Evolutionary conservation across 2,888 invertebrate species (phyloP).

Genomic region (Papilio gigon): DNA sequence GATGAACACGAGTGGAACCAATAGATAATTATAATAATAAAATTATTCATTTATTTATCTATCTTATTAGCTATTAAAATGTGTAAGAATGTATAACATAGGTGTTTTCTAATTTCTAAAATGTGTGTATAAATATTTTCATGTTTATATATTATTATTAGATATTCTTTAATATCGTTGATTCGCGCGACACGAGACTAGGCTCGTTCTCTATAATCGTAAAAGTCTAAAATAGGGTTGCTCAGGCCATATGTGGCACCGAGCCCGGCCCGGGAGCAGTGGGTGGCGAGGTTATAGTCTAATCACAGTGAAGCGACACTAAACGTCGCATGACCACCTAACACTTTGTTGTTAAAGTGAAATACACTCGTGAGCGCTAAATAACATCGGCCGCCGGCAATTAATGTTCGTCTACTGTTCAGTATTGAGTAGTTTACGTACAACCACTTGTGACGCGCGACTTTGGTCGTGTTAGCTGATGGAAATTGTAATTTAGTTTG

Average conservation of each 20-base stretch:
- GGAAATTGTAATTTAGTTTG: not conserved
- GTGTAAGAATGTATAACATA: no score
- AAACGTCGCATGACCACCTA: slow-evolving; percentile 1
- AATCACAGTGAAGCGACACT: slow-evolving; percentile 3
- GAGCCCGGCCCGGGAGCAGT: not conserved
- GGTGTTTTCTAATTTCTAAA: no score
- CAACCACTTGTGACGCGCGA: not conserved
- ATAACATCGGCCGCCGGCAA: not conserved
- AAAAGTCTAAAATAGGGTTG: slow-evolving; percentile 8
- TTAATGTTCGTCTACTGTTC: slow-evolving; percentile 11
- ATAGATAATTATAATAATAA: not conserved
- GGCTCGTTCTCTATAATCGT: slow-evolving; percentile 8
- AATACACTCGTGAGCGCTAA: slow-evolving; percentile 13
- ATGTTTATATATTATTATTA: no score
- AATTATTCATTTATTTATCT: no score
- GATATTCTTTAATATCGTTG: not conserved
- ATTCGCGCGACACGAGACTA: not conserved
- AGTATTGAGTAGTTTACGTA: slow-evolving; percentile 1
- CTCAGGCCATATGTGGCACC: not conserved
- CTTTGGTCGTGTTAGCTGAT: not conserved
- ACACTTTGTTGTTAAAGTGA: slow-evolving; percentile 24
- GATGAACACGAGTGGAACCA: not conserved
- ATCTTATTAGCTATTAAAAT: no score
- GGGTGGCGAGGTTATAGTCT: slow-evolving; percentile 16
- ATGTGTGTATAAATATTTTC: no score